Base-by-base conservation (phyloP, 1,140 invertebrate genomes). In the Pachyrhynchus sulphureomaculatus region DNA sequence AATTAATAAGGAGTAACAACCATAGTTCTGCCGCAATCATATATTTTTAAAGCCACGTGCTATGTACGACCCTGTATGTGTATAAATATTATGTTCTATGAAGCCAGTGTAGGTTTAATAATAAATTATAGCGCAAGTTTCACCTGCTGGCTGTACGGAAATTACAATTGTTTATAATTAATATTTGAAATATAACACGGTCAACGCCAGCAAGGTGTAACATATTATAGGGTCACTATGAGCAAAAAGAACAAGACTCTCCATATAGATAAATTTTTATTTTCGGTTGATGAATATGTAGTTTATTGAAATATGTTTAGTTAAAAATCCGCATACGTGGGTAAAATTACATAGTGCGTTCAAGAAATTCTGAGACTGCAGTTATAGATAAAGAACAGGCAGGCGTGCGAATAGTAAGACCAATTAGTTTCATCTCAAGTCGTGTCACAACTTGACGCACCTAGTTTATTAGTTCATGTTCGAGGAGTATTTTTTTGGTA, bases 141-240 rank as follows among this genome's bases (percentile, higher is more conserved):
- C 56, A 59, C 56, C 56, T 59, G 56, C 47, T 36, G 36, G 36
- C 56, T 24, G 23, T 51, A 59, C 56, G 56, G 56, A 59, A 59
- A 59, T 59, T 58, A 58, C 41, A 48, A 58, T 58, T 59, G 56
- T 59, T 59, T 39, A 36, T 59, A 59, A 59, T 59, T 59, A 59
- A 51, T 49, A 59, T 51, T 42, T 48, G 56, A 51, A 59, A 59
- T 59, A 59, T 39, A 42, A 59, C 56, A 51, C 47, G 54, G 54
- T 57, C 54, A 48, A 48, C 54, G 29, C 26, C 55, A 42, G 18
- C 29, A 29, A 41, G 56, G 56, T 49, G 33, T 59, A 59, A 51
- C 45, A 21, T 51, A 45, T 42, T 57, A 48, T 57, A 37, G 24
- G 44, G 54, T 13, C 33, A 21, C 21, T 17, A 29, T 17, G 20